Evolutionary conservation across 2,797 vertebrate species (phyloP).

Genomic region (Pangasius krempfi): DNA sequence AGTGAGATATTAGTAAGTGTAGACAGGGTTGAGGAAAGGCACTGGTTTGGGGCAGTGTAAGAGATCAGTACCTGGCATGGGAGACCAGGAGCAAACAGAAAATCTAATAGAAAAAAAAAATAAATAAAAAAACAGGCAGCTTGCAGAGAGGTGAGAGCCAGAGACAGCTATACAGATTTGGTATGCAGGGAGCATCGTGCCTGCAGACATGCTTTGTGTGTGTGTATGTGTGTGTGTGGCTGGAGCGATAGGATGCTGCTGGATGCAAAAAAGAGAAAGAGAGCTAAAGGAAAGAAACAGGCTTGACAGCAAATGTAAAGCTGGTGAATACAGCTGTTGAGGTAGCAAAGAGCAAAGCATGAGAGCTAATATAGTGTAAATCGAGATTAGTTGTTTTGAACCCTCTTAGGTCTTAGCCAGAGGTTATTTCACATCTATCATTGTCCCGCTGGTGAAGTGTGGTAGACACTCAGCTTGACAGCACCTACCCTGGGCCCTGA

Average conservation of each 20-base stretch:
- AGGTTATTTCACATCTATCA: slow-evolving; percentile 48
- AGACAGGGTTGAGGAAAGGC: neutral
- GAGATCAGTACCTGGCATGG: slow-evolving; percentile 27
- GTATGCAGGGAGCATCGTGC: slow-evolving; percentile 45
- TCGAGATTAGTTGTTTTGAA: slow-evolving; percentile 28
- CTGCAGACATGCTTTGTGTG: slow-evolving; percentile 50
- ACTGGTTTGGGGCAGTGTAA: neutral
- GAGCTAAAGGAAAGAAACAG: slow-evolving; percentile 19
- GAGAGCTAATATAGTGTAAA: slow-evolving; percentile 27
- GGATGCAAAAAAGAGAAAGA: neutral
- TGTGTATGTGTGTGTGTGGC: slow-evolving; percentile 28
- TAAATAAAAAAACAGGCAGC: neutral
- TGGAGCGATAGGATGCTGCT: slow-evolving; percentile 34
- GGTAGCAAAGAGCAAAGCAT: slow-evolving; percentile 6
- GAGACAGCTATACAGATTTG: slow-evolving; percentile 39
- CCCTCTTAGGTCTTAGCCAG: slow-evolving; percentile 44
- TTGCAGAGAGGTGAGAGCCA: slow-evolving; percentile 1
- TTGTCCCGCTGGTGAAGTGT: slow-evolving; percentile 22
- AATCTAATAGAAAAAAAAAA: slow-evolving; percentile 34
- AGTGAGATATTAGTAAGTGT: slow-evolving; percentile 18
- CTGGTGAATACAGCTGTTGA: slow-evolving; percentile 2
- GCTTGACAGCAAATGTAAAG: neutral
- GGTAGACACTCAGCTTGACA: slow-evolving; percentile 21
- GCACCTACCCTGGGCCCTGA: neutral
- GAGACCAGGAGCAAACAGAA: slow-evolving; percentile 38